phyloP scores from a whole-genome alignment of 2,113 vertebrate genomes.

The Perca fluviatilis region DNA sequence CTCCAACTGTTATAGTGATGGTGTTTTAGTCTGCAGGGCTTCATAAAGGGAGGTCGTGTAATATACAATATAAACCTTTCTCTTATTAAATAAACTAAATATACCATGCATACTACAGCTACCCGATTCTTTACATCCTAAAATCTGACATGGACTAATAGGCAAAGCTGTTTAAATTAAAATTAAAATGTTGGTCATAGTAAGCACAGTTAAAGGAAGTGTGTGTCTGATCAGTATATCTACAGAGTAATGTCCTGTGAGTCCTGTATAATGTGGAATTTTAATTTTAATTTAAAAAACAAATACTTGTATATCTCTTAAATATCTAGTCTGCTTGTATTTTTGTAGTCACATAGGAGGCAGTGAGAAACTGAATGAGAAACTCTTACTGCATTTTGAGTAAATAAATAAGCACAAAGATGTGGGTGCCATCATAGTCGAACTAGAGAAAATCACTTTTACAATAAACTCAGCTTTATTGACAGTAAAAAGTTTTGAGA shows the following conservation, averaged over 20 bases:
- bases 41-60: not conserved
- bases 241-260: not conserved
- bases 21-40: too few relatives aligned
- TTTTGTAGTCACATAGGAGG: not conserved
- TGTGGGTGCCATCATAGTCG: slow-evolving; percentile 12
- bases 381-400: not conserved
- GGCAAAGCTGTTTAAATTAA: not conserved
- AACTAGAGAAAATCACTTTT: slow-evolving; percentile 57
- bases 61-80: not conserved
- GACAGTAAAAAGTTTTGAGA: slow-evolving; percentile 87
- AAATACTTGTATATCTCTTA: not conserved
- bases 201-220: not conserved
- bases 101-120: not conserved
- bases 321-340: not conserved
- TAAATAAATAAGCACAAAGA: not conserved
- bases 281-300: not conserved
- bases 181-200: not conserved
- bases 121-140: not conserved
- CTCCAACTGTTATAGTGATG: not conserved
- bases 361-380: not conserved
- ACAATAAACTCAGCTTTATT: slow-evolving; percentile 88
- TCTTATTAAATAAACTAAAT: not conserved
- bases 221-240: not conserved
- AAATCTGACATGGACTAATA: not conserved
- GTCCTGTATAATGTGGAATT: not conserved